Evolutionary conservation across 2,113 vertebrate genomes (phyloP).

Genomic region (Malaclemys terrapin): DNA sequence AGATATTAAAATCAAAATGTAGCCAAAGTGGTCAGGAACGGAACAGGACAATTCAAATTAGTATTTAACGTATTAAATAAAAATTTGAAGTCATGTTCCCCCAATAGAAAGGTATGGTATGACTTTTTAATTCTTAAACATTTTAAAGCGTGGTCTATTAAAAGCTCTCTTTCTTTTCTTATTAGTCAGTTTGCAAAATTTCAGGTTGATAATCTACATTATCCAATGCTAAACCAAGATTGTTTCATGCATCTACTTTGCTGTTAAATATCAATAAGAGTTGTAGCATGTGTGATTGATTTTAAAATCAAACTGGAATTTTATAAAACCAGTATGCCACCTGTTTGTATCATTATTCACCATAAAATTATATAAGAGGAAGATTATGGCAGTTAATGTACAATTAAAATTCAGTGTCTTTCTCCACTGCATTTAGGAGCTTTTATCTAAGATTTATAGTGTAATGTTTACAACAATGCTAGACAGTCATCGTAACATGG

Average conservation of each 20-base stretch:
- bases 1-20: neutral
- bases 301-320: neutral
- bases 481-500: neutral
- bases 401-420: neutral
- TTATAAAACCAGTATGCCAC: neutral
- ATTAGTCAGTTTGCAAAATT: neutral
- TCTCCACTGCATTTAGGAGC: neutral
- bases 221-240: neutral
- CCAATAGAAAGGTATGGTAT: neutral
- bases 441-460: conserved; percentile 10
- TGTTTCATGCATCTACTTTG: neutral
- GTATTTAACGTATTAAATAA: neutral
- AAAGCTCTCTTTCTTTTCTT: too few relatives aligned
- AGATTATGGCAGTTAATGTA: neutral
- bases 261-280: neutral
- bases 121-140: neutral
- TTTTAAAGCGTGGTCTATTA: neutral
- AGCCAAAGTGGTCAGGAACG: neutral
- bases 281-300: neutral
- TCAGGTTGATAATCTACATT: neutral
- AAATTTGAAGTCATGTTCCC: neutral
- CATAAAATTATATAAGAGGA: neutral
- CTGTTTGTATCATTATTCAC: neutral
- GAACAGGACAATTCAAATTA: neutral
- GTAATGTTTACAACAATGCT: neutral